A percentile compares a stretch with the other conserved stretches of the same genome.
Evolutionary conservation across 1,140 invertebrate species (phyloP).

Genomic region (Trichoplusia ni): DNA sequence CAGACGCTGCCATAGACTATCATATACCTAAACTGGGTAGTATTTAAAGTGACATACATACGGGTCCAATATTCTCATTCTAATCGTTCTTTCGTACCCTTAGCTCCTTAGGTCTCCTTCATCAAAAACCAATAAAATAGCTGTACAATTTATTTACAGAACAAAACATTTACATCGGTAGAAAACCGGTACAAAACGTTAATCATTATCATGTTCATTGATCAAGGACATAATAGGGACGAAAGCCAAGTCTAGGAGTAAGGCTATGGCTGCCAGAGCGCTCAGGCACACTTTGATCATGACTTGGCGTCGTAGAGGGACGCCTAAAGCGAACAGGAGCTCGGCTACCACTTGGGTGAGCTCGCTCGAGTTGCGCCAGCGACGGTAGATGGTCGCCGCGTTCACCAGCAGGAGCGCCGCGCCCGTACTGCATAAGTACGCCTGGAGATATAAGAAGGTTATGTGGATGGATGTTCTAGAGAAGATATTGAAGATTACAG

Average conservation of each 20-base stretch:
- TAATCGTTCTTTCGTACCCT: too few relatives aligned
- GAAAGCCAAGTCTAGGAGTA: constrained; percentile 48
- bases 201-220: not conserved
- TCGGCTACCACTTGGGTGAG: constrained; percentile 61
- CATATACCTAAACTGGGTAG: too few relatives aligned
- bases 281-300: constrained; percentile 51
- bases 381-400: constrained; percentile 47
- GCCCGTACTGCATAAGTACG: constrained; percentile 53
- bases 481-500: too few relatives aligned
- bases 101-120: too few relatives aligned
- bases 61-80: too few relatives aligned
- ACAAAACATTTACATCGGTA: too few relatives aligned
- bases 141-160: too few relatives aligned
- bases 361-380: constrained; percentile 55
- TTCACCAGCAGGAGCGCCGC: constrained; percentile 51
- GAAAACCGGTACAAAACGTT: too few relatives aligned
- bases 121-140: too few relatives aligned
- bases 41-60: too few relatives aligned
- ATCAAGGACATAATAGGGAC: not conserved
- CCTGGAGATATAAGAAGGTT: constrained; percentile 29
- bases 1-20: too few relatives aligned
- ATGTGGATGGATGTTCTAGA: not conserved
- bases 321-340: constrained; percentile 52
- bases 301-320: constrained; percentile 56
- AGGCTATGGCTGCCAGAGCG: constrained; percentile 23